These are phyloP conservation scores for Leguminivora glycinivorella DNA, from an alignment of 1,140 invertebrate genomes.

Conservation along the genomic window DNA sequence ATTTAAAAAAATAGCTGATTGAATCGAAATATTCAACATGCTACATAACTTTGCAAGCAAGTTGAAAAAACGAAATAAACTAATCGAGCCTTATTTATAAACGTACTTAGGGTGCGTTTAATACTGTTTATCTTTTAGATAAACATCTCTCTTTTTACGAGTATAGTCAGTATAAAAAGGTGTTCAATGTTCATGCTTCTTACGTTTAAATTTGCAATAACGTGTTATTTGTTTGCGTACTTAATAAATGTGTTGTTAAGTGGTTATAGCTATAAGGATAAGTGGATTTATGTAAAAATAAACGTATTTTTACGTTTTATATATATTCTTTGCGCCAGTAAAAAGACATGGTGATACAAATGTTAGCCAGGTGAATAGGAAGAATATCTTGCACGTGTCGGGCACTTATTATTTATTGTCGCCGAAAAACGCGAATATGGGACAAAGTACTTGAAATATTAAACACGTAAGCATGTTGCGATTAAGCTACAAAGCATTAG, in stretches of 20 bases:
- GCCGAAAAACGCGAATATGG: background rate
- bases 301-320: too few species aligned
- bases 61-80: background rate
- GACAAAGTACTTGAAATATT: background rate
- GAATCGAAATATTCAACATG: too few species aligned
- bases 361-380: too few species aligned
- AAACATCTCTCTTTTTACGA: background rate
- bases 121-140: background rate
- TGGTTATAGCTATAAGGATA: too few species aligned
- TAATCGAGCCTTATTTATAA: background rate
- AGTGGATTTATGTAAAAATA: too few species aligned
- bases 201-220: background rate
- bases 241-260: too few species aligned
- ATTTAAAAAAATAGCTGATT: background rate
- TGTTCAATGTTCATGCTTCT: background rate
- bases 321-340: too few species aligned
- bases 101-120: too few species aligned
- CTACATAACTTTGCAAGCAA: background rate
- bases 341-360: too few species aligned
- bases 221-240: background rate
- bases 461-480: background rate
- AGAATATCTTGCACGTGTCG: too few species aligned
- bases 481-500: background rate
- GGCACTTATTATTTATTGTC: too few species aligned
- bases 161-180: too few species aligned